Base-by-base conservation (phyloP, 2,888 invertebrate species). In the Patella ulyssiponensis region DNA sequence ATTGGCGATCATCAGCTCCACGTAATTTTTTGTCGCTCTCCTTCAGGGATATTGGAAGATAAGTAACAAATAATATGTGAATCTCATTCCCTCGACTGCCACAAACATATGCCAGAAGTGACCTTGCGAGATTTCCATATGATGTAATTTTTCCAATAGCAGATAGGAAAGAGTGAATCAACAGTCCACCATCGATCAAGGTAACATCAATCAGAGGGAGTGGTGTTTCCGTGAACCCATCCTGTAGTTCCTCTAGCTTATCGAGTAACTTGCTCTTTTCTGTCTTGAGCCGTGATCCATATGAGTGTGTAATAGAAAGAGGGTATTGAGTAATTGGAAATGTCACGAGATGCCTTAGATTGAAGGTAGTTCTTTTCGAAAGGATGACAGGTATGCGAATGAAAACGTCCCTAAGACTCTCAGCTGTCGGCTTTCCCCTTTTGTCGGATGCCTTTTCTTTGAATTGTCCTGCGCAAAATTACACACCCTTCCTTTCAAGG, bases 151-250 rank as follows among this genome's bases (percentile, higher is more conserved):
- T n/a, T 15, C 75, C 75, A 51, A 69, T 75, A 2, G 77, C 69
- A 27, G 52, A 77, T 23, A 78, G 76, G 17, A 78, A 51, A 17
- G 27, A 52, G 73, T 78, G 78, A 20, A 78, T 17, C 58, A 78
- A 23, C 23, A 78, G 71, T 71, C 77, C 73, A 72, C 79, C 77
- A 64, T 79, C 79, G 51, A 79, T 77, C 73, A 79, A 54, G n/a
- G 76, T 71, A 20, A 44, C 71, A 78, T 71, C 53, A 52, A 77
- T 78, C 12, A 56, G 27, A 44, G 75, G 72, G 23, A 77, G 33
- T 20, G 33, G 33, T 33, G 33, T 33, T 33, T 58, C 64, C 23
- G 53, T 77, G 58, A 58, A 58, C 7, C 56, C 56, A 3, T 56
- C 2, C 9, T 27, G 53, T n/a, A n/a, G 23, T 70, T 33, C 23